phyloP scores from a whole-genome alignment of 2,797 vertebrate species.

The Phalanger gymnotis region DNA sequence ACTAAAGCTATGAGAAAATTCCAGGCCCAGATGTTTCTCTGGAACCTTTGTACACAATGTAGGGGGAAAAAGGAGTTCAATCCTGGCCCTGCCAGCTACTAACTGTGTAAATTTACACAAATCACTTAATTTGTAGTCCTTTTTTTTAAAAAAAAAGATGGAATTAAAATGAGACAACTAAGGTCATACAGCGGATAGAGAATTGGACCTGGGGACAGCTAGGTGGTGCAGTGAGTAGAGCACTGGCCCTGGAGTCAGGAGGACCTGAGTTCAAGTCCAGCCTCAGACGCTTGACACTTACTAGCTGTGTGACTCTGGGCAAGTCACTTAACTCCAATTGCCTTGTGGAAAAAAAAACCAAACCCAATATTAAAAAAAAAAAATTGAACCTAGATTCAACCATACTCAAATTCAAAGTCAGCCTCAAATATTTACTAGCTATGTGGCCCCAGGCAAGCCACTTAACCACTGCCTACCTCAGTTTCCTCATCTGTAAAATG shows the following conservation, averaged over 20 bases:
- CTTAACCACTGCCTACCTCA: not conserved
- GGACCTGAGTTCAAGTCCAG: no score
- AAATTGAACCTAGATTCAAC: no score
- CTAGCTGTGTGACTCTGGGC: no score
- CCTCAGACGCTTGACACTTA: no score
- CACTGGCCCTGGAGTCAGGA: no score
- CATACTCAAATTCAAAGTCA: not conserved
- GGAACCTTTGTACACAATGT: not conserved
- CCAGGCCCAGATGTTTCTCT: not conserved
- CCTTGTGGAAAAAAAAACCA: no score
- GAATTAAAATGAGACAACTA: not conserved
- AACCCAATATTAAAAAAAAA: no score
- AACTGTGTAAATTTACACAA: not conserved
- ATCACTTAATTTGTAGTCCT: not conserved
- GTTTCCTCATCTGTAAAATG: not conserved
- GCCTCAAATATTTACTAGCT: not conserved
- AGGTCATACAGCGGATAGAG: not conserved
- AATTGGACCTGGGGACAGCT: not conserved
- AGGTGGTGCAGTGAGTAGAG: no score
- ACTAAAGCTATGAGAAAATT: not conserved
- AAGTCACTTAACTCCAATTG: no score
- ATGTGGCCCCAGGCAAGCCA: not conserved
- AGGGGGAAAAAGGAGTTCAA: not conserved
- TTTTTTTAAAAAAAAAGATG: not conserved
- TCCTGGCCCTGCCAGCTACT: not conserved